phyloP scores from a whole-genome alignment of 2,888 invertebrate species.

The Patella caerulea region DNA sequence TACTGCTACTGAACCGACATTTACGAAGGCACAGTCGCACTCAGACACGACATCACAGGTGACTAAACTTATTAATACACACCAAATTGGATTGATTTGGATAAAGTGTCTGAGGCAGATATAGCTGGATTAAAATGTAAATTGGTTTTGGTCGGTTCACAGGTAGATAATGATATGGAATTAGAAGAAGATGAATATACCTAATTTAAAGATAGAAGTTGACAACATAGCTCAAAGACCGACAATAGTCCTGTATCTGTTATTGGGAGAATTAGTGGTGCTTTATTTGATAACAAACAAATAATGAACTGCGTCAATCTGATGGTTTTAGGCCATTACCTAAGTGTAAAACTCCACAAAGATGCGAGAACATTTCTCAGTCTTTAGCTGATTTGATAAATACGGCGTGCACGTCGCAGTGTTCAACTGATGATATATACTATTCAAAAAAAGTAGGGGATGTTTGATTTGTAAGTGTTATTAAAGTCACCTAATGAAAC shows the following conservation, averaged over 20 bases:
- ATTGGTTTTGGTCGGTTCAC: not conserved
- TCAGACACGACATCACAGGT: too few species aligned
- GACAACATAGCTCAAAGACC: too few species aligned
- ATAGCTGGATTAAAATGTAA: not conserved
- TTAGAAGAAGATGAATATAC: not conserved
- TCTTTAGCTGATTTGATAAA: not conserved
- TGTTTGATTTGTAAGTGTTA: too few species aligned
- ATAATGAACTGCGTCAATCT: not conserved
- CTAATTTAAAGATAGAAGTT: not conserved
- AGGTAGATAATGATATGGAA: not conserved
- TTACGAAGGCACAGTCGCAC: too few species aligned
- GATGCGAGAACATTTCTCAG: not conserved
- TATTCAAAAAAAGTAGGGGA: too few species aligned
- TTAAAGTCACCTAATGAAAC: too few species aligned
- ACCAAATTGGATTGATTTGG: not conserved
- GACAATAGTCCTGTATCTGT: not conserved
- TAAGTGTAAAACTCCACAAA: not conserved
- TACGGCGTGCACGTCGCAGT: not conserved
- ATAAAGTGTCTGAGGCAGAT: not conserved
- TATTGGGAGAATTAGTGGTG: not conserved
- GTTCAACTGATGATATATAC: too few species aligned
- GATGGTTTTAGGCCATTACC: not conserved
- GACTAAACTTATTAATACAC: not conserved
- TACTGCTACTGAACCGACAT: too few species aligned
- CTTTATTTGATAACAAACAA: not conserved